Conservation (phyloP, 2,797 vertebrate species). For the Sebastes paucispinis region DNA sequence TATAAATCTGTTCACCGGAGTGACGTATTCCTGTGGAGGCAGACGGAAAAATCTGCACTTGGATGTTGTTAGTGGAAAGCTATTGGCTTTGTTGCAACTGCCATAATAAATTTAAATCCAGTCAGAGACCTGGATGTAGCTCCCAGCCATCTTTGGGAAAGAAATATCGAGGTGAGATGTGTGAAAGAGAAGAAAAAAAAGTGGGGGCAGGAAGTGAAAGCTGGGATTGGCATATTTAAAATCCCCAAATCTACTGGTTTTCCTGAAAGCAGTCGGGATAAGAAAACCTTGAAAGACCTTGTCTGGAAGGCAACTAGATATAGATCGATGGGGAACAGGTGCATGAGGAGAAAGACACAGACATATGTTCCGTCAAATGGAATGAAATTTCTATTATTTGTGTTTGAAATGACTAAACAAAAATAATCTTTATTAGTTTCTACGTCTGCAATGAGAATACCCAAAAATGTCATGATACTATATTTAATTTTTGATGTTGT, state of each 20-base stretch:
- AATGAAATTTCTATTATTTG: neutral
- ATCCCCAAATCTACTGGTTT: conserved; percentile 42
- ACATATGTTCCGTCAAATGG: neutral
- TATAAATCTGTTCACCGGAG: conserved; percentile 42
- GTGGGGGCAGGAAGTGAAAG: conserved; percentile 7
- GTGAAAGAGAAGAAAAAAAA: conserved; percentile 9
- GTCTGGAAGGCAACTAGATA: conserved; percentile 40
- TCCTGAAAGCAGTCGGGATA: conserved; percentile 23
- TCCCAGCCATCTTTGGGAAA: conserved; percentile 24
- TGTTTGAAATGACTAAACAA: neutral
- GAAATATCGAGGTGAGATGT: conserved; percentile 43
- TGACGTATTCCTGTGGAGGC: conserved; percentile 20
- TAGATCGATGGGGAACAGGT: conserved; percentile 61
- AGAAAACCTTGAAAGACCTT: conserved; percentile 42
- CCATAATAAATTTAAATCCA: conserved; percentile 45
- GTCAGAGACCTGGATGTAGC: conserved; percentile 33
- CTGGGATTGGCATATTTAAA: conserved; percentile 41
- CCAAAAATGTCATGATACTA: neutral
- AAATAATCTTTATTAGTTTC: neutral
- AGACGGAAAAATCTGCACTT: conserved; percentile 46
- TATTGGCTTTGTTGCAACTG: conserved; percentile 54
- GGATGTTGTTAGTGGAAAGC: conserved; percentile 48
- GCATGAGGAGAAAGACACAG: conserved; percentile 18
- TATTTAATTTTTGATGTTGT: neutral
- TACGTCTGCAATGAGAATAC: neutral